phyloP scores from a whole-genome alignment of 2,113 vertebrate species.

The Oostethus manadensis region DNA sequence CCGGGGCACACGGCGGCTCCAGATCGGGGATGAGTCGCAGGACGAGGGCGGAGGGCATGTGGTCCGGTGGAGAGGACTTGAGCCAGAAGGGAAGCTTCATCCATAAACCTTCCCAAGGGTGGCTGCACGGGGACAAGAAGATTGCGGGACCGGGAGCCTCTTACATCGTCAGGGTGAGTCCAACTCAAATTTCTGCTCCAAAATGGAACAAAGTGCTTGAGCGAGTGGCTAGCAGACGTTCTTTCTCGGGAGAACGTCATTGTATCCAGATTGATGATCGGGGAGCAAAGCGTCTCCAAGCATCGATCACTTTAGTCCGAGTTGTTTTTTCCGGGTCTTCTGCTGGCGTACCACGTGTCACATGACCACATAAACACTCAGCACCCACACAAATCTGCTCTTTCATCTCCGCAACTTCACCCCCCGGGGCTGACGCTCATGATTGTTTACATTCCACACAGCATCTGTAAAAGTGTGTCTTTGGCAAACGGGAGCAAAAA shows the following conservation, averaged over 20 bases:
- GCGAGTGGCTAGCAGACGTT: too few species aligned
- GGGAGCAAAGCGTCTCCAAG: too few species aligned
- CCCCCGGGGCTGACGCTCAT: constrained; percentile 33
- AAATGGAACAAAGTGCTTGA: not conserved
- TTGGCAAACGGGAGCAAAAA: too few species aligned
- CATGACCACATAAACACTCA: too few species aligned
- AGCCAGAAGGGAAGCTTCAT: constrained; percentile 87
- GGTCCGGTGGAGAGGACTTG: constrained; percentile 78
- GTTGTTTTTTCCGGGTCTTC: too few species aligned
- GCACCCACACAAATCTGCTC: too few species aligned
- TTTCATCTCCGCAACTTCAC: not conserved
- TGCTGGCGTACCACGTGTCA: too few species aligned
- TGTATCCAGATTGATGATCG: too few species aligned
- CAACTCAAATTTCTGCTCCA: not conserved
- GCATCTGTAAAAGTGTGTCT: constrained; percentile 4
- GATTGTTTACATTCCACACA: constrained; percentile 41
- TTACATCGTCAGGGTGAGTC: constrained; percentile 92
- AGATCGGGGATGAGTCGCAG: constrained; percentile 71
- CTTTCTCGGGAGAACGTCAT: too few species aligned
- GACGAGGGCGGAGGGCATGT: constrained; percentile 73
- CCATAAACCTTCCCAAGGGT: constrained; percentile 93
- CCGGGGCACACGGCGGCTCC: constrained; percentile 45
- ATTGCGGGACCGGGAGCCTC: constrained; percentile 85
- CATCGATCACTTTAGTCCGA: too few species aligned
- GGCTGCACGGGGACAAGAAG: constrained; percentile 88